Percentiles rank a stretch among this genome's conserved stretches.
phyloP scores from a whole-genome alignment of 2,888 invertebrate species.

The Drosophila koepferae region DNA sequence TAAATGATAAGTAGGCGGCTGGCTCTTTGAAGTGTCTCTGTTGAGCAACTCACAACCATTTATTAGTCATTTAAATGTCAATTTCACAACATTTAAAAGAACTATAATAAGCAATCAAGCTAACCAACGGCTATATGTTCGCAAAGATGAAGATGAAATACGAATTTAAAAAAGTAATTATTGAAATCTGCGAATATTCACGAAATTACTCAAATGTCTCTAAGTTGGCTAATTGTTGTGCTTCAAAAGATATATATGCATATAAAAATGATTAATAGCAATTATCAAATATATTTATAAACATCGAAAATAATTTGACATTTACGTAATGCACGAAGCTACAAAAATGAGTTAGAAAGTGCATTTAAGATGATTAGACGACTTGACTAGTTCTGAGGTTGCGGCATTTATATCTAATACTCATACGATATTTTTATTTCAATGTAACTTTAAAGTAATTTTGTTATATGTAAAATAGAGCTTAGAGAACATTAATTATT shows the following conservation, averaged over 20 bases:
- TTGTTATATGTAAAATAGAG: neutral
- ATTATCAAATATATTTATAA: neutral
- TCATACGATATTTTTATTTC: neutral
- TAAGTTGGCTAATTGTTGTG: neutral
- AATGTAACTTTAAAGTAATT: neutral
- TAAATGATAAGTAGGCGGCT: constrained; percentile 39
- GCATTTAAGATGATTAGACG: neutral
- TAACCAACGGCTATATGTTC: constrained; percentile 1
- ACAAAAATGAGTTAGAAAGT: neutral
- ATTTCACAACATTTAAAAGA: constrained; percentile 28
- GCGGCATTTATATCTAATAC: constrained; percentile 3
- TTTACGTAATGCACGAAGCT: neutral
- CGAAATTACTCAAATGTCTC: neutral
- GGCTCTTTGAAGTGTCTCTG: constrained; percentile 38
- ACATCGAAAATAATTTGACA: neutral
- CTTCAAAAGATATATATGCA: neutral
- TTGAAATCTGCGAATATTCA: neutral
- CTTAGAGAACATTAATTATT: neutral
- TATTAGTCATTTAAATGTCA: constrained; percentile 37
- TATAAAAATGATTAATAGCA: neutral
- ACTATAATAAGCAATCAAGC: constrained; percentile 13
- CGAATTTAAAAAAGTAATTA: neutral
- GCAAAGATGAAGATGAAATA: neutral
- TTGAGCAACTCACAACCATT: constrained; percentile 24
- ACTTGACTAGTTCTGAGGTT: neutral